Base-by-base conservation (phyloP, 2,113 vertebrate genomes). In the Nibea coibor region DNA sequence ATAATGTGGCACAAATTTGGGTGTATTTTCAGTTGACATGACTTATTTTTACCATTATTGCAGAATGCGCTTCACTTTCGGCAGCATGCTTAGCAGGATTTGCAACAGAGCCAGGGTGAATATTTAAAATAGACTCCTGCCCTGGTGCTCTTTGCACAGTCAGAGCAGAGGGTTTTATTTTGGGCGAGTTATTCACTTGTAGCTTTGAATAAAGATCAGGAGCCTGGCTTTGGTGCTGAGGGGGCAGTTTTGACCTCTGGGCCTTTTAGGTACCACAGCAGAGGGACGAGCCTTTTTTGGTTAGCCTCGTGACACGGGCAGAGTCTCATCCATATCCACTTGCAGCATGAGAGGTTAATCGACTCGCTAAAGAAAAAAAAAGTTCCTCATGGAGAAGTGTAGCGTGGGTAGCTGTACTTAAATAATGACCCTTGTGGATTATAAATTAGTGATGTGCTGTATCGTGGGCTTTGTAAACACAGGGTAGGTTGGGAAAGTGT, bases 161-260 rank as follows among this genome's bases (percentile, higher is more conserved):
- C 72, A 77, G 20, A 67, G 61, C 76, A 72, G 24, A 71, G 66
- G 57, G 43, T 86, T 83, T 83, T 91, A 90, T 90, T 91, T 89
- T 66, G 51, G 35, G 82, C 76, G 59, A 89, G 77, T 83, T 80
- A 88, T 92, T 88, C 22, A 69, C 77, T 83, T 87, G 71, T 84
- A 67, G 75, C 78, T 80, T 84, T 90, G 86, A 88, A 88, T 93
- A 89, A 91, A 92, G 81, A 90, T 88, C 86, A 85, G 78, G 75
- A 42, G 62, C 22, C 59, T 61, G 50, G 16, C 26, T 48, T 63
- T 56, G 22, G 10, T 9, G 3, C 58, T 70, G 72, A 72, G 67
- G 64, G 71, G 70, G 67, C 26, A 51, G 47, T 43, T 83, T 69
- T 93, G 86, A 93, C 88, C 91, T 91, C 61, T 82, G 42, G 58